These are phyloP conservation scores for Solenopsis fugax DNA, from an alignment of 1,140 invertebrate species.

Conservation along the genomic window DNA sequence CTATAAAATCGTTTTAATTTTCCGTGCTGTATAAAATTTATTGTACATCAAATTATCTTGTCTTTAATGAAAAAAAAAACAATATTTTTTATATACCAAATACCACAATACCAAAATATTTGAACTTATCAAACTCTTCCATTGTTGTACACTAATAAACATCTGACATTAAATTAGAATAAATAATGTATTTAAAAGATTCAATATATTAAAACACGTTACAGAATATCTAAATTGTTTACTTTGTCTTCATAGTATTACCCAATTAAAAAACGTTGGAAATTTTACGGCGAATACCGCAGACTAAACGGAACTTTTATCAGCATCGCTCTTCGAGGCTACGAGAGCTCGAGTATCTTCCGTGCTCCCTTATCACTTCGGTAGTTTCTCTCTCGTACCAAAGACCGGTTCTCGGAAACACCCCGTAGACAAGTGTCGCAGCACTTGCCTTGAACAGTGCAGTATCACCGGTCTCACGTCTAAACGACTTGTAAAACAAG, in stretches of 20 bases:
- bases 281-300: neutral
- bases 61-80: neutral
- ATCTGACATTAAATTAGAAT: neutral
- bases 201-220: neutral
- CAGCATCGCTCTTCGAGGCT: neutral
- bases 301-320: constrained; percentile 7
- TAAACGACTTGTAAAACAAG: constrained; percentile 87
- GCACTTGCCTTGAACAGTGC: constrained; percentile 76
- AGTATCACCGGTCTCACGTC: constrained; percentile 81
- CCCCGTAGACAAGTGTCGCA: constrained; percentile 78
- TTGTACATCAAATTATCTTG: too few species aligned
- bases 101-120: neutral
- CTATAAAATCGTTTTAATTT: neutral
- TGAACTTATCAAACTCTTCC: neutral
- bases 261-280: neutral
- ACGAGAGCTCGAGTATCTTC: neutral
- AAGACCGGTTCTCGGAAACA: constrained; percentile 81
- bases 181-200: neutral
- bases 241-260: neutral
- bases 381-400: constrained; percentile 69
- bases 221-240: neutral
- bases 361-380: constrained; percentile 76
- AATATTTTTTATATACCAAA: too few species aligned
- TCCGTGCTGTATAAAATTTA: neutral
- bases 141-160: neutral